Evolutionary conservation across 2,113 vertebrate genomes (phyloP).

Genomic region (Triplophysa rosa): DNA sequence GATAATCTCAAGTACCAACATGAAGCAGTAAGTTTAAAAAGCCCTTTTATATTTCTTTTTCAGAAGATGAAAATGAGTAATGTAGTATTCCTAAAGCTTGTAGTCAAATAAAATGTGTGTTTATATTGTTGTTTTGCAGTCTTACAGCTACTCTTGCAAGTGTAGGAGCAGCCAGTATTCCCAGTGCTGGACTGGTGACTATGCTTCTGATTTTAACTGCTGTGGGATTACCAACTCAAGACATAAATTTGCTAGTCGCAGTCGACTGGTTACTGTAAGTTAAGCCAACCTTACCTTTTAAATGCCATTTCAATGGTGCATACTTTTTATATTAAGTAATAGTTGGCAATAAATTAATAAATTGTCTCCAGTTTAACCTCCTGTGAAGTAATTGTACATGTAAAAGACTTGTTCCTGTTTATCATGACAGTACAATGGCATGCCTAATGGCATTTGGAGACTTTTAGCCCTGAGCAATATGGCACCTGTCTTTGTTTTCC

Average conservation of each 20-base stretch:
- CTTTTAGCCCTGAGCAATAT: conserved; percentile 9
- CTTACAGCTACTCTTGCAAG: conserved; percentile 93
- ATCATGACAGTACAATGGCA: background rate
- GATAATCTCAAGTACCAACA: background rate
- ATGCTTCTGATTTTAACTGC: conserved; percentile 97
- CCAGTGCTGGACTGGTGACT: conserved; percentile 93
- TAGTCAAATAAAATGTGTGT: background rate
- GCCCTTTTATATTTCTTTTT: too few relatives aligned
- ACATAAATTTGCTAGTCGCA: conserved; percentile 94
- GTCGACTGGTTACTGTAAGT: conserved; percentile 98
- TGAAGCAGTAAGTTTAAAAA: background rate
- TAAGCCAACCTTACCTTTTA: background rate
- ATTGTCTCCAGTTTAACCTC: background rate
- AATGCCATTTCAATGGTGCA: background rate
- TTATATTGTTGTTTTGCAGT: conserved; percentile 67
- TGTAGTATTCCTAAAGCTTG: background rate
- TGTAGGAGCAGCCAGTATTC: conserved; percentile 94
- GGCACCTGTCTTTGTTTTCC: conserved; percentile 1
- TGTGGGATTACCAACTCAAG: conserved; percentile 93
- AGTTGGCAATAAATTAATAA: background rate
- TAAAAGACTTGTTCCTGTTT: background rate
- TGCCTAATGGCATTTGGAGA: background rate
- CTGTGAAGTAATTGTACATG: background rate
- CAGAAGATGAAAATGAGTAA: too few relatives aligned
- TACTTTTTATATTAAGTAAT: background rate